These are phyloP conservation scores for Ptilodon capucinus DNA, from an alignment of 2,888 invertebrate species.

Conservation along the genomic window DNA sequence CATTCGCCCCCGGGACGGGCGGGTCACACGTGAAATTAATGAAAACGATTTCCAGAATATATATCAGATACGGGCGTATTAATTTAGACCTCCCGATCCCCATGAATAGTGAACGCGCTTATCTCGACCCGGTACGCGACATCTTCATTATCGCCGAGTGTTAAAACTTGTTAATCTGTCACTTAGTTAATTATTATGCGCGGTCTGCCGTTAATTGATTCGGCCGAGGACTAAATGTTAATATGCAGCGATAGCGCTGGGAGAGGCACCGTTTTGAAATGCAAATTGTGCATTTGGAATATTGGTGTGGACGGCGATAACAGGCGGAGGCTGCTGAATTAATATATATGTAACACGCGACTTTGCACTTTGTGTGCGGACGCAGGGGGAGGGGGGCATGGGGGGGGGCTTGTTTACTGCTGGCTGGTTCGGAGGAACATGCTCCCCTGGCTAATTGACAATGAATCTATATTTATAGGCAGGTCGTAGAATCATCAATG, in stretches of 20 bases:
- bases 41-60: slow-evolving; percentile 28
- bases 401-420: not conserved
- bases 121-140: slow-evolving; percentile 57
- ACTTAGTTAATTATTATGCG: slow-evolving; percentile 76
- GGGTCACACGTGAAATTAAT: slow-evolving; percentile 25
- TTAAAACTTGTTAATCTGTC: slow-evolving; percentile 80
- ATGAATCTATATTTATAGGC: too few relatives aligned
- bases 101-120: slow-evolving; percentile 47
- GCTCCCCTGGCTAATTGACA: too few relatives aligned
- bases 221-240: slow-evolving; percentile 78
- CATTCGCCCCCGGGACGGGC: slow-evolving; percentile 32
- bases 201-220: slow-evolving; percentile 72
- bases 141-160: slow-evolving; percentile 79
- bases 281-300: slow-evolving; percentile 65
- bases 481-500: too few relatives aligned
- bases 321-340: slow-evolving; percentile 52
- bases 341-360: slow-evolving; percentile 65
- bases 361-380: slow-evolving; percentile 49
- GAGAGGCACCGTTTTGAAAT: slow-evolving; percentile 50
- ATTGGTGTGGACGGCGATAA: slow-evolving; percentile 59
- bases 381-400: not conserved
- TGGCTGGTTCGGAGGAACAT: too few relatives aligned
- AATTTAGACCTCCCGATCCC: slow-evolving; percentile 45
- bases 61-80: slow-evolving; percentile 25
- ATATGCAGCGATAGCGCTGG: slow-evolving; percentile 65